Evolutionary conservation across 2,888 invertebrate species (phyloP).

Genomic region (Therioaphis trifolii): DNA sequence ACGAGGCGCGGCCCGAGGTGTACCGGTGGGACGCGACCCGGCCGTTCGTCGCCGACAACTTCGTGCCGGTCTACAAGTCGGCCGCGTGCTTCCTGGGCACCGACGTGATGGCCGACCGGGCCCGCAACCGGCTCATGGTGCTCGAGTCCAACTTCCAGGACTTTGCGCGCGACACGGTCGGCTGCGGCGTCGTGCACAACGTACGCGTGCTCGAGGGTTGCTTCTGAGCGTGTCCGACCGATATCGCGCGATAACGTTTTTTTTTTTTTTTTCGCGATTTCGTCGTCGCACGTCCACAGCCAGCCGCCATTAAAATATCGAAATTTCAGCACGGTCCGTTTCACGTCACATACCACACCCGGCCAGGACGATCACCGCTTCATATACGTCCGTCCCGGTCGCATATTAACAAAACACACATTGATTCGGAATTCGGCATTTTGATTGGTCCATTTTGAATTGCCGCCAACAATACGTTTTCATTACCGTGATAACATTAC

Average conservation of each 20-base stretch:
- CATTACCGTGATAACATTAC: too few species aligned
- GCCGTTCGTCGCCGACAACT: background rate
- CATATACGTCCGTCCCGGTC: too few species aligned
- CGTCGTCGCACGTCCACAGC: background rate
- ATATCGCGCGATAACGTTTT: too few species aligned
- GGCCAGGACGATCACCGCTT: too few species aligned
- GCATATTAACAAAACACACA: too few species aligned
- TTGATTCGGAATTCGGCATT: too few species aligned
- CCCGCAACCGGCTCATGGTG: conserved; percentile 66
- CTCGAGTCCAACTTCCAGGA: conserved; percentile 66
- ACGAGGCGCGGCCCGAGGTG: conserved; percentile 73
- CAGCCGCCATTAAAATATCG: background rate
- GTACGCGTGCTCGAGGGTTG: conserved; percentile 68
- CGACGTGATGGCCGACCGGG: conserved; percentile 66
- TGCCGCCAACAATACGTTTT: too few species aligned
- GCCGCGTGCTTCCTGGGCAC: conserved; percentile 65
- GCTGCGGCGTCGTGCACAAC: conserved; percentile 74
- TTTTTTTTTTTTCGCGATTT: too few species aligned
- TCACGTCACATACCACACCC: too few species aligned
- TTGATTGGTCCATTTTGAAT: too few species aligned
- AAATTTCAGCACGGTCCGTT: too few species aligned
- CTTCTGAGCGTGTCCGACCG: background rate
- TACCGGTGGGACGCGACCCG: conserved; percentile 74
- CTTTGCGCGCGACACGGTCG: conserved; percentile 74
- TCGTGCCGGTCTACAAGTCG: conserved; percentile 67